These are phyloP conservation scores for Alcedo atthis DNA, from an alignment of 2,797 vertebrate genomes.

Conservation along the genomic window DNA sequence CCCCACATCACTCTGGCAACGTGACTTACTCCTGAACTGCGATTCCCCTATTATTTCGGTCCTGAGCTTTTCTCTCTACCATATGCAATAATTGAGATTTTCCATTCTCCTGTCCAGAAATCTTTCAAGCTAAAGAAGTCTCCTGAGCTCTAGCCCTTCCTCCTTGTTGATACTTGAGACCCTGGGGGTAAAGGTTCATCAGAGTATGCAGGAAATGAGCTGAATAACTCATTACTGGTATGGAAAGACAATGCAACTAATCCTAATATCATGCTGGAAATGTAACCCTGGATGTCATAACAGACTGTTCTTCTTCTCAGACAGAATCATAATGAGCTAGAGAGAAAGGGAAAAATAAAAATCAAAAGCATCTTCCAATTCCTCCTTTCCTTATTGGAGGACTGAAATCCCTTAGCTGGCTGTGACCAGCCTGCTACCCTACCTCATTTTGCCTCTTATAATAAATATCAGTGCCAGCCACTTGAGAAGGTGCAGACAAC, in stretches of 20 bases:
- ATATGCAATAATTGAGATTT: constrained; percentile 27
- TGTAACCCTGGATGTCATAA: constrained; percentile 22
- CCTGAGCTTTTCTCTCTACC: background rate
- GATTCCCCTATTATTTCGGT: background rate
- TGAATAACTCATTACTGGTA: constrained; percentile 27
- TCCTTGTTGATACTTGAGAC: constrained; percentile 18
- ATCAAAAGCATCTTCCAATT: background rate
- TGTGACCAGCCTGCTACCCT: background rate
- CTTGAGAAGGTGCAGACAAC: background rate
- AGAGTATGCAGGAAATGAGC: background rate
- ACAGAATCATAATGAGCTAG: background rate
- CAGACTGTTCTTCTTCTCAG: background rate
- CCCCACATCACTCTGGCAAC: rapidly evolving
- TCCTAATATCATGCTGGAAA: background rate
- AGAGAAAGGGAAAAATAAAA: background rate
- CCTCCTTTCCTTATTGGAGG: background rate
- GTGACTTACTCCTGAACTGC: background rate
- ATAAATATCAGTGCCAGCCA: rapidly evolving
- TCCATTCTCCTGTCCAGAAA: constrained; percentile 30
- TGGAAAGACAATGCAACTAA: background rate
- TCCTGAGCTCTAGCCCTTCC: background rate
- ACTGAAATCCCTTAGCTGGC: background rate
- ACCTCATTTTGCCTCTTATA: background rate
- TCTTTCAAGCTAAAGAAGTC: constrained; percentile 36
- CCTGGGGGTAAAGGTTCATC: constrained; percentile 20